Base-by-base conservation (phyloP, 2,797 vertebrate species). In the Aulostomus chinensis region DNA sequence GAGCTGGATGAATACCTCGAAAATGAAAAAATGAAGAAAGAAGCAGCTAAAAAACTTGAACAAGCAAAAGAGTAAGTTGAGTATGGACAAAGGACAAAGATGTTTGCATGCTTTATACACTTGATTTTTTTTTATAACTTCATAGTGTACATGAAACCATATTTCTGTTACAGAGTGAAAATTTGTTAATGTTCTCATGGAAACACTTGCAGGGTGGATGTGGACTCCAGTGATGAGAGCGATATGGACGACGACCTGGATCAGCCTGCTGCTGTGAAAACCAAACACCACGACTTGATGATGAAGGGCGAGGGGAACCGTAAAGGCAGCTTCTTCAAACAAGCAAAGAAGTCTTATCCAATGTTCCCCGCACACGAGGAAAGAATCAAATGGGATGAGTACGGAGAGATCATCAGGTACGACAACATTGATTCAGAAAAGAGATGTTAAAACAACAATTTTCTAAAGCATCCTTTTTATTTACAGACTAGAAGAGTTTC, bases 291-390 rank as follows among this genome's bases (percentile, higher is more conserved):
- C 4, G 97, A 99, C 84, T 83, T 99, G 81, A 99, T 99, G 97
- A 99, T 99, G 97, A 99, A 98, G 81, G 92, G 93, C 0, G 97
- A 99, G 85, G 95, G 97, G 0, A 94, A 81, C 67, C 93, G 96
- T 6, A 99, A 99, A 78, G 96, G 97, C 72, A 94, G 96, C 43
- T 99, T 99, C 89, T 99, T 99, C 90, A 99, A 99, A 80, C 97
- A 99, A 77, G 97, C 97, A 20, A 99, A 99, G 66, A 99, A 99
- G 68, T 96, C 96, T 2, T 98, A 99, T 9, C 96, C 97, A 0
- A 99, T 99, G 97, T 99, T 96, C 73, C 97, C 97, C n/a, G 84
- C 93, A 2, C 95, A 97, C 1, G 97, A 99, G 78, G 97, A 99
- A 73, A 92, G 96, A 67, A 94, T 99, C 80, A 99, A 99, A 58